Evolutionary conservation across 2,888 invertebrate genomes (phyloP).

Genomic region (Suillia variegata): DNA sequence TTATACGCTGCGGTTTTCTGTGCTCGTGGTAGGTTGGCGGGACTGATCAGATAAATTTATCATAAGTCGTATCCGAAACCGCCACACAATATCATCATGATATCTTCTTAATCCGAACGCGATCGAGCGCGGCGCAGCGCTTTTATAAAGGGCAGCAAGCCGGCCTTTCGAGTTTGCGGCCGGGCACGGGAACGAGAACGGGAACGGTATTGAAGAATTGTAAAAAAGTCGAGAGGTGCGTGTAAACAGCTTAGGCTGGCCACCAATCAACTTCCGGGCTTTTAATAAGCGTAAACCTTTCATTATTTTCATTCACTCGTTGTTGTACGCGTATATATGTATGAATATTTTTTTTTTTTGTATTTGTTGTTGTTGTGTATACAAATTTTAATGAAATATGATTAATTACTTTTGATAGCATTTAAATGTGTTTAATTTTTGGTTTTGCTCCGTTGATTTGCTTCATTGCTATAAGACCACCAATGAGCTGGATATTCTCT

Average conservation of each 20-base stretch:
- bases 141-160: too few relatives aligned
- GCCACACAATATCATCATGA: constrained; percentile 8
- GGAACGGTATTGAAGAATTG: too few relatives aligned
- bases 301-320: neutral
- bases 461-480: neutral
- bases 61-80: neutral
- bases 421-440: constrained; percentile 38
- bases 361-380: too few relatives aligned
- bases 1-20: neutral
- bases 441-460: neutral
- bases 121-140: too few relatives aligned
- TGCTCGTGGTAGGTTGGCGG: constrained; percentile 1
- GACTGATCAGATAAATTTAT: neutral
- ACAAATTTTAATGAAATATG: constrained; percentile 28
- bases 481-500: neutral
- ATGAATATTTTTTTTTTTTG: too few relatives aligned
- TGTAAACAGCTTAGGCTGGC: constrained; percentile 28
- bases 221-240: constrained; percentile 39
- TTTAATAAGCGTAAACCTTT: constrained; percentile 21
- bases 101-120: constrained; percentile 37
- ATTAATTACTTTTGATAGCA: constrained; percentile 44
- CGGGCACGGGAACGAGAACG: too few relatives aligned
- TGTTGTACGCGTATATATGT: too few relatives aligned
- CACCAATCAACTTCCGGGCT: constrained; percentile 52
- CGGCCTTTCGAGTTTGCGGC: neutral